Base-by-base conservation (phyloP, 2,888 invertebrate species). In the Byasa hedistus region DNA sequence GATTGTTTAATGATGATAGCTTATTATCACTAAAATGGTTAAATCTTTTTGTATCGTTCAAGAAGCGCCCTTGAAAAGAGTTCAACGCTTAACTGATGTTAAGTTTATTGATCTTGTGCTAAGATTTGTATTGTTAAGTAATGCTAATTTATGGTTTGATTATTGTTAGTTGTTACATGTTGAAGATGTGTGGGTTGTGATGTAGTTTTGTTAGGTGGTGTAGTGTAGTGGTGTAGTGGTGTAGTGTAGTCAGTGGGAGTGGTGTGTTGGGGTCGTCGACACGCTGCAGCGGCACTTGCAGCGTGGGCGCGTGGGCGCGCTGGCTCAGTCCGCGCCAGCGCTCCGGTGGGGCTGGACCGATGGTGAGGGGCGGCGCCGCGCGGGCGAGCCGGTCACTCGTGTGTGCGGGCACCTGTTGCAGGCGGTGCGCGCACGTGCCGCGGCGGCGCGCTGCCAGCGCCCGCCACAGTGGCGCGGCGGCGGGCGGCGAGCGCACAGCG, bases 1-100 rank as follows among this genome's bases (percentile, higher is more conserved):
- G 23, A 58, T 59, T 55, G 17, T 23, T 66, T 63, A 55, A 36
- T 52, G 23, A 63, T 23, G 61, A 51, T 22, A 10, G n/a, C 12
- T 27, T 15, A 66, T 73, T 73, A 70, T 74, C 70, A 68, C 66
- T 48, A 51, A 70, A 71, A 69, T 56, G 51, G 48, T 69, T 71
- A 72, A 68, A 77, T 76, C 81, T 84, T 83, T 81, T 77, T 72
- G 73, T 80, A 78, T 77, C 77, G 79, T 79, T 70, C 73, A 82
- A 81, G 80, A 82, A 81, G 83, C 86, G 89, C 86, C 89, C 89
- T 89, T 89, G 88, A 89, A 88, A 87, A 89, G 86, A 89, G 86
- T 86, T 89, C 89, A 88, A 87, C 89, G 89, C 86, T 82, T 82
- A 78, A 80, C 81, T 80, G 79, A 82, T 80, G 76, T 79, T 72